Percentiles rank a stretch among this genome's conserved stretches.
Evolutionary conservation across 2,888 invertebrate genomes (phyloP).

Genomic region (Chrysolina oricalcia): DNA sequence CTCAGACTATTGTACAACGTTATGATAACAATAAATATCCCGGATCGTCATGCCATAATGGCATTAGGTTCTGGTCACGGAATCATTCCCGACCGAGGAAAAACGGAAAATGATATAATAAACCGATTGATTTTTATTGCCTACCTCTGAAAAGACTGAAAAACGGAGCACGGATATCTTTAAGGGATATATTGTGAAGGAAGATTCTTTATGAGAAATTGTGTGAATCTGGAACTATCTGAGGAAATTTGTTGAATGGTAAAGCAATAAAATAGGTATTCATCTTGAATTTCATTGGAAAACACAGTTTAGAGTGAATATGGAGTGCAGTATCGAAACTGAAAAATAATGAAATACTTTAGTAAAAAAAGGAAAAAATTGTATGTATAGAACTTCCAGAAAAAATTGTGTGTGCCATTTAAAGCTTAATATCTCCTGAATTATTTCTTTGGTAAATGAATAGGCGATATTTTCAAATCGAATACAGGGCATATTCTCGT

Average conservation of each 20-base stretch:
- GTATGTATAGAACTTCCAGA: no score
- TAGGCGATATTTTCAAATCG: no score
- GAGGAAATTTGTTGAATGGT: neutral
- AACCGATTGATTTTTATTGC: slow-evolving; percentile 47
- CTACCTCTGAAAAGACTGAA: slow-evolving; percentile 25
- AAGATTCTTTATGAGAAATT: neutral
- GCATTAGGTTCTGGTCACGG: slow-evolving; percentile 44
- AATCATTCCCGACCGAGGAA: slow-evolving; percentile 26
- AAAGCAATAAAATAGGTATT: neutral
- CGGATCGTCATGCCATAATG: slow-evolving; percentile 45
- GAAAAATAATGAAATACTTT: neutral
- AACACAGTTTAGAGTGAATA: neutral
- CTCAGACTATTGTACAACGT: slow-evolving; percentile 11
- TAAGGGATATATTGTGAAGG: slow-evolving; percentile 2
- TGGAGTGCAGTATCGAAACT: neutral
- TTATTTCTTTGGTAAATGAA: no score
- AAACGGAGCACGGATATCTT: slow-evolving; percentile 18
- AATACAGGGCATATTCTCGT: no score
- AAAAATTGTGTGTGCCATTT: no score
- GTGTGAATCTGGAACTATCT: slow-evolving; percentile 8
- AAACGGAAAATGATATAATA: slow-evolving; percentile 44
- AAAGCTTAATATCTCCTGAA: no score
- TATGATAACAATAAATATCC: slow-evolving; percentile 42
- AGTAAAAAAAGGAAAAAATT: no score
- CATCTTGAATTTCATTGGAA: neutral